Conservation (phyloP, 53 echinoderm and acorn worm species). For the Henricia sp. region DNA sequence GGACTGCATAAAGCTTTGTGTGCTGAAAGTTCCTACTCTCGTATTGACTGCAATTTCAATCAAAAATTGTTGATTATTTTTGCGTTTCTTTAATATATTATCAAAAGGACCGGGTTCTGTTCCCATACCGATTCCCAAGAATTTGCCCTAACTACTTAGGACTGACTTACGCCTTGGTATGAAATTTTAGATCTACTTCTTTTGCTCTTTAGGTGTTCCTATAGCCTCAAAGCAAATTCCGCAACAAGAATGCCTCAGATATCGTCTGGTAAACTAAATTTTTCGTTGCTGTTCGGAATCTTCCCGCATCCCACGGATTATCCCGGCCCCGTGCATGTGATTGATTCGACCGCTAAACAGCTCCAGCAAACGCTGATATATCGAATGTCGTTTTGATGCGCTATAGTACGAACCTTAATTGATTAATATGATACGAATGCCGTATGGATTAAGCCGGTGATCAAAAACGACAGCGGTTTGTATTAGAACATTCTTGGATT, state of each 20-base stretch:
- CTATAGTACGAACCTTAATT: conserved; percentile 44
- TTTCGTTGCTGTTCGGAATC: neutral
- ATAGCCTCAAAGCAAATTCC: conserved; percentile 20
- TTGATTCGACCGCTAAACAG: conserved; percentile 35
- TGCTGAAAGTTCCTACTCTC: too few relatives aligned
- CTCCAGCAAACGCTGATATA: conserved; percentile 10
- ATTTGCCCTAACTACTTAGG: too few relatives aligned
- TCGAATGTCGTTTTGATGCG: conserved; percentile 43
- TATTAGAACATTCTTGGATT: too few relatives aligned
- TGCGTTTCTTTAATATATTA: too few relatives aligned
- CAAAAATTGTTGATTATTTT: too few relatives aligned
- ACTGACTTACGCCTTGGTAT: too few relatives aligned
- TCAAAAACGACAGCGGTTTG: neutral
- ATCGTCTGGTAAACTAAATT: conserved; percentile 22
- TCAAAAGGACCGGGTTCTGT: too few relatives aligned
- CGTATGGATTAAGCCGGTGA: conserved; percentile 4
- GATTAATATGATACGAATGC: conserved; percentile 34
- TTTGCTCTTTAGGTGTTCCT: conserved; percentile 22
- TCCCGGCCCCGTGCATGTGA: conserved; percentile 9
- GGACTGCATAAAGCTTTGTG: too few relatives aligned
- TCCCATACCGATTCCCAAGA: too few relatives aligned
- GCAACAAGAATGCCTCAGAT: conserved; percentile 23
- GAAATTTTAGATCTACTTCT: too few relatives aligned
- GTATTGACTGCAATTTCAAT: too few relatives aligned
- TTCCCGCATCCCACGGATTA: neutral